phyloP scores from a whole-genome alignment of 2,888 invertebrate species.

The Marasmarcha lunaedactyla region DNA sequence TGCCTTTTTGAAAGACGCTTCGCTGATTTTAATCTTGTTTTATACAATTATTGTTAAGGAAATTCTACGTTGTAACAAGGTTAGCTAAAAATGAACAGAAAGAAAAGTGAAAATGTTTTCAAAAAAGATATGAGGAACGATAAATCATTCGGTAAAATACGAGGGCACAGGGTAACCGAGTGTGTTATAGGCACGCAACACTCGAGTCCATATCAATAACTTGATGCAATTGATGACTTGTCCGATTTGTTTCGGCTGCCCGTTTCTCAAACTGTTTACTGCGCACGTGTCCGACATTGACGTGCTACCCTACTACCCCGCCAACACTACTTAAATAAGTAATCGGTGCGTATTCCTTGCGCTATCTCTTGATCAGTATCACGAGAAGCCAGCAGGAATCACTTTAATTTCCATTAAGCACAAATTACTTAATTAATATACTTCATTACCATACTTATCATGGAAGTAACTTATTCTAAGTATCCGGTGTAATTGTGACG shows the following conservation, averaged over 20 bases:
- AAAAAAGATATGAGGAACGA: not conserved
- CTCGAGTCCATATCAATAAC: slow-evolving; percentile 59
- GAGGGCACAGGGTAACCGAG: not conserved
- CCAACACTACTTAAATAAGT: slow-evolving; percentile 2
- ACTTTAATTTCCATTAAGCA: slow-evolving; percentile 40
- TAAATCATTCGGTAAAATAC: not conserved
- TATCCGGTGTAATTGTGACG: slow-evolving; percentile 15
- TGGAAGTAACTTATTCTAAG: slow-evolving; percentile 17
- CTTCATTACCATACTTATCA: slow-evolving; percentile 48
- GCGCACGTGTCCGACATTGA: slow-evolving; percentile 34
- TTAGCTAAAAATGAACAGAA: not conserved
- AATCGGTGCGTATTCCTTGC: not conserved
- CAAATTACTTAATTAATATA: slow-evolving; percentile 39
- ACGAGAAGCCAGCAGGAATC: slow-evolving; percentile 37
- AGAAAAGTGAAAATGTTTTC: not conserved
- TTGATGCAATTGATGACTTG: slow-evolving; percentile 57
- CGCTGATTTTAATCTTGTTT: slow-evolving; percentile 1
- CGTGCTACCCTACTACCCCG: slow-evolving; percentile 21
- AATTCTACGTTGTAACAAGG: not conserved
- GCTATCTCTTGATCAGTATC: slow-evolving; percentile 13
- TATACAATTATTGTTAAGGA: slow-evolving; percentile 9
- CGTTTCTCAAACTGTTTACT: slow-evolving; percentile 58
- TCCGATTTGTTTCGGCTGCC: slow-evolving; percentile 55
- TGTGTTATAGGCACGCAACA: not conserved
- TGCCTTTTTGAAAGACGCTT: slow-evolving; percentile 16